Evolutionary conservation across 1,140 invertebrate genomes (phyloP), one percentile per base, ranked within the genome.

Genomic region (Drosophila albomicans): DNA sequence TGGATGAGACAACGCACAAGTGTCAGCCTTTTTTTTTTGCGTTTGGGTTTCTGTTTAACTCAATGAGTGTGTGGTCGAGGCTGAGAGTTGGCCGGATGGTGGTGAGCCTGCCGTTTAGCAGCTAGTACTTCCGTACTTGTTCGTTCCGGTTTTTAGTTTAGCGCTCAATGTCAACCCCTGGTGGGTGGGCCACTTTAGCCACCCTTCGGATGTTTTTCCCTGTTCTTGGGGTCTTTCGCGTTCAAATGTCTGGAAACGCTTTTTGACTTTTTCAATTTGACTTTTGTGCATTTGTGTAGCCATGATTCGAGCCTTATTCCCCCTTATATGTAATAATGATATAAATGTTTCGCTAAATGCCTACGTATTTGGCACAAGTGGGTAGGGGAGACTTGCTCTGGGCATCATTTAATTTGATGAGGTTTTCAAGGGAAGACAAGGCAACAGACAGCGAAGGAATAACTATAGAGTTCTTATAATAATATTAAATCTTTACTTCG

Each of bases 271-370:
- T 89, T 89, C 85, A 89, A 85, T 89, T 89, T 81, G 85, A 89
- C 64, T 84, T 58, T 81, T 78, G 52, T 77, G 57, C 64, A 67
- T 65, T 63, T 65, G 61, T 38, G 46, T 68, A 32, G 52, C 16
- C 32, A 13, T 43, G 43, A 45, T 76, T 62, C 46, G 61, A 46
- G 43, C 58, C 41, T 65, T 67, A 28, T 80, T 52, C 46, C 78
- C 80, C 58, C 70, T 63, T 67, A 57, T 73, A 80, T 75, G 86
- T 91, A 90, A 91, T 91, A 91, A 91, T 91, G 89, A 90, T 90
- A 90, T 91, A 91, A 91, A 80, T 79, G 86, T 87, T 91, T 79
- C 64, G 86, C 90, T 91, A 91, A 91, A 91, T 91, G 90, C 77
- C 77, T 81, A 69, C 78, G 85, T 87, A 91, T 87, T 91, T 89